These are phyloP conservation scores for Hetaerina titia DNA, from an alignment of 2,888 invertebrate genomes.

Conservation along the genomic window DNA sequence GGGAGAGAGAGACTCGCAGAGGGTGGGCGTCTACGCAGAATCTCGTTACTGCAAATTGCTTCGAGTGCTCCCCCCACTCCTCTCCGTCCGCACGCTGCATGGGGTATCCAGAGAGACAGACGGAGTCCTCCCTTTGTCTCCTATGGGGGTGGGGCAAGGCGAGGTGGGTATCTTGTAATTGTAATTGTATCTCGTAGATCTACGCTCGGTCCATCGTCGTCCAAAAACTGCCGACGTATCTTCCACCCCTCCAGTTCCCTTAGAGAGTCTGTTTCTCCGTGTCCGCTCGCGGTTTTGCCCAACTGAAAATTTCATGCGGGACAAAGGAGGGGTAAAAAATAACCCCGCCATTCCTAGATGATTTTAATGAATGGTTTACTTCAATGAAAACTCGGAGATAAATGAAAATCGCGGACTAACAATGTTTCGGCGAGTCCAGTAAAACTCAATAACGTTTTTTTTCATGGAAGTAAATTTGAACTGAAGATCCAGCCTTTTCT, in stretches of 20 bases:
- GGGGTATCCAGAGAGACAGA: neutral
- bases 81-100: neutral
- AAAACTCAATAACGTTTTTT: too few relatives aligned
- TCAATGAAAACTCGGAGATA: too few relatives aligned
- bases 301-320: too few relatives aligned
- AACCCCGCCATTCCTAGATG: too few relatives aligned
- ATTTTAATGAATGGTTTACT: too few relatives aligned
- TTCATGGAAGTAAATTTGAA: too few relatives aligned
- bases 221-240: neutral
- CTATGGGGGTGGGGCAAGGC: neutral
- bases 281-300: neutral
- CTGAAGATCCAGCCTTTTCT: too few relatives aligned
- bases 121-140: neutral
- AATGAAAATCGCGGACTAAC: too few relatives aligned
- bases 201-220: neutral
- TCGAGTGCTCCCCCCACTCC: neutral
- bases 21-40: slow-evolving; percentile 42
- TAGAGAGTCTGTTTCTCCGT: neutral
- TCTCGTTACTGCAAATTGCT: slow-evolving; percentile 53
- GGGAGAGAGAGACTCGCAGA: neutral
- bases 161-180: neutral
- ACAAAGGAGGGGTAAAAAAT: too few relatives aligned
- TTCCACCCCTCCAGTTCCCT: neutral
- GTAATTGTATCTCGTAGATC: neutral
- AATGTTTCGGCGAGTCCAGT: too few relatives aligned